These are phyloP conservation scores for Pristiophorus japonicus DNA, from an alignment of 2,113 vertebrate genomes.

Conservation along the genomic window DNA sequence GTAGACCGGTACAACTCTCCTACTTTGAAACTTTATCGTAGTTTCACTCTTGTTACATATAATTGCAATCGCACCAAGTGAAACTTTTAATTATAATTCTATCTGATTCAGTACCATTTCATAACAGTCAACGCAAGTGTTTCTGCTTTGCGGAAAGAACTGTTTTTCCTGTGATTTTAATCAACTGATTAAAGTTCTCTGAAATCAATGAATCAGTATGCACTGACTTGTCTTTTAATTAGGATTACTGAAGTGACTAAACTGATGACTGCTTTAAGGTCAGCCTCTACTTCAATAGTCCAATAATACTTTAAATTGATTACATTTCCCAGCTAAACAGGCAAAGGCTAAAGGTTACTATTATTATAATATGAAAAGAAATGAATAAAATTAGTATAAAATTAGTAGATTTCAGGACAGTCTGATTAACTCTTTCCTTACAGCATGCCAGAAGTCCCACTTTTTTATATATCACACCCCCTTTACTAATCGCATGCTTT, in stretches of 20 bases:
- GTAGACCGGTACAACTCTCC: neutral
- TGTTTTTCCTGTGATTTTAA: neutral
- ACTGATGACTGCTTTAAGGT: neutral
- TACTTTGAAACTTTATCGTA: neutral
- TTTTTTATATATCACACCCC: neutral
- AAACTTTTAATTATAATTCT: conserved; percentile 1
- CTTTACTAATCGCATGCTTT: neutral
- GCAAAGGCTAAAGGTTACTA: neutral
- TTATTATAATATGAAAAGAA: neutral
- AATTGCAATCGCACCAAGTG: neutral
- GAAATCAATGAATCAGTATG: neutral
- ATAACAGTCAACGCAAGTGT: neutral
- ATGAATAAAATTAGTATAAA: too few species aligned
- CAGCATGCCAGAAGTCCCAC: neutral
- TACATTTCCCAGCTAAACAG: neutral
- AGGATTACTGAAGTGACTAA: neutral
- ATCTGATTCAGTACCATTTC: neutral
- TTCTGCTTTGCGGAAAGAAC: neutral
- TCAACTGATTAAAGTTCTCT: neutral
- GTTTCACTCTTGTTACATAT: neutral
- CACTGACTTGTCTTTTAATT: neutral
- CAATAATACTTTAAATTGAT: conserved; percentile 1
- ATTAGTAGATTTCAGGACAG: neutral
- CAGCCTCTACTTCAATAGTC: neutral
- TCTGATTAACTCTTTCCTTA: too few species aligned